A percentile compares a stretch with the other conserved stretches of the same genome.
These are phyloP conservation scores for Chelidonichthys spinosus DNA, from an alignment of 2,797 vertebrate species.

Conservation along the genomic window DNA sequence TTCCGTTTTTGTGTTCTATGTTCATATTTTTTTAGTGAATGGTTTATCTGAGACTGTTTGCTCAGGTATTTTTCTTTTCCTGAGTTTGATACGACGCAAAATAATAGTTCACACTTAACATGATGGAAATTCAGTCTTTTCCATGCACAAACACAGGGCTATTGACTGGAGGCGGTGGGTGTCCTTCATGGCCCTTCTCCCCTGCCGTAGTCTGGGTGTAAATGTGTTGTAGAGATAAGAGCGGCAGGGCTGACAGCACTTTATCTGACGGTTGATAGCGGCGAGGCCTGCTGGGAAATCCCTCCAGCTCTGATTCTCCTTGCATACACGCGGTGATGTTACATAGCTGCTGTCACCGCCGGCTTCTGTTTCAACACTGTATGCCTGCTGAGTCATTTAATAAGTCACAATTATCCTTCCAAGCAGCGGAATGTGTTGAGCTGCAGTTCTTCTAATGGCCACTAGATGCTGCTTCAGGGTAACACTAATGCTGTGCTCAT, in stretches of 20 bases:
- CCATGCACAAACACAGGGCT: background rate
- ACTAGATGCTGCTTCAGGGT: conserved; percentile 3
- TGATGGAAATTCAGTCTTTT: background rate
- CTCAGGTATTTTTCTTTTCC: too few relatives aligned
- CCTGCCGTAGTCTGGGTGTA: conserved; percentile 48
- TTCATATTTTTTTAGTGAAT: too few relatives aligned
- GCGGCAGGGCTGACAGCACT: conserved; percentile 54
- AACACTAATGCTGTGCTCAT: background rate
- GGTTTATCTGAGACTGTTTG: too few relatives aligned
- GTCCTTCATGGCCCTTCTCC: conserved; percentile 26
- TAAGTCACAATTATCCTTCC: background rate
- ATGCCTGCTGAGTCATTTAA: background rate
- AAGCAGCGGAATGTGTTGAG: background rate
- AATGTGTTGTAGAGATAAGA: conserved; percentile 72
- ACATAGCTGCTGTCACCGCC: background rate
- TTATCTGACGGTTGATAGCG: conserved; percentile 64
- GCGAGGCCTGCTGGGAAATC: conserved; percentile 23
- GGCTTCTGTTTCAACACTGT: background rate
- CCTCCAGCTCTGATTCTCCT: conserved; percentile 26
- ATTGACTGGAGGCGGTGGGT: background rate
- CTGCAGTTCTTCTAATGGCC: conserved; percentile 8
- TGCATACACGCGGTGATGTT: background rate
- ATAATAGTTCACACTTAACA: background rate
- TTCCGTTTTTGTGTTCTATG: too few relatives aligned
- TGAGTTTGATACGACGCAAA: too few relatives aligned